Evolutionary conservation across 2,797 vertebrate genomes (phyloP).

Genomic region (Alfaro cultratus): DNA sequence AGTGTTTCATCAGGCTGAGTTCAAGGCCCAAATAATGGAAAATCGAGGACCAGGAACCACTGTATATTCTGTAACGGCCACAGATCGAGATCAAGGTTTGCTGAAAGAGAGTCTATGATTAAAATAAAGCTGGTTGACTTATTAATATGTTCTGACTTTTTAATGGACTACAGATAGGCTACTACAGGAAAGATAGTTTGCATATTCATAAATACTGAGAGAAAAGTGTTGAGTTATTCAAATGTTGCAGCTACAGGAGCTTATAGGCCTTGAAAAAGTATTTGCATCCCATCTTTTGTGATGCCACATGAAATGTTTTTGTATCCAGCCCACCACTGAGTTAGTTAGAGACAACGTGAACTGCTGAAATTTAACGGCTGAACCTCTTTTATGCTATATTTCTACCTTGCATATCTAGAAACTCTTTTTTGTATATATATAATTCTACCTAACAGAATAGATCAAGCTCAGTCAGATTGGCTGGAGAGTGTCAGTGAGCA

Average conservation of each 20-base stretch:
- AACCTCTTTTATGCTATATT: background rate
- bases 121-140: background rate
- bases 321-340: background rate
- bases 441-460: background rate
- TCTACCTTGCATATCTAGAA: background rate
- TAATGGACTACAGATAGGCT: background rate
- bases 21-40: slow-evolving; percentile 87
- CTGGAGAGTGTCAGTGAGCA: background rate
- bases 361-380: background rate
- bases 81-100: slow-evolving; percentile 89
- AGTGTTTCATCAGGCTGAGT: slow-evolving; percentile 83
- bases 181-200: background rate
- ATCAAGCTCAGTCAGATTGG: background rate
- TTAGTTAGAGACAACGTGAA: background rate
- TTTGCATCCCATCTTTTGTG: background rate
- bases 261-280: background rate
- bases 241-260: background rate
- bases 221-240: background rate
- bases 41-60: slow-evolving; percentile 87
- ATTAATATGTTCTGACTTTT: background rate
- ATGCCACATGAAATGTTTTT: background rate
- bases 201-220: background rate
- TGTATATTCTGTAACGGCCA: slow-evolving; percentile 86
- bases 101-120: background rate
- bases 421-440: background rate